Evolutionary conservation across 2,113 vertebrate genomes (phyloP).

Genomic region (Cricetomys ansorgei): DNA sequence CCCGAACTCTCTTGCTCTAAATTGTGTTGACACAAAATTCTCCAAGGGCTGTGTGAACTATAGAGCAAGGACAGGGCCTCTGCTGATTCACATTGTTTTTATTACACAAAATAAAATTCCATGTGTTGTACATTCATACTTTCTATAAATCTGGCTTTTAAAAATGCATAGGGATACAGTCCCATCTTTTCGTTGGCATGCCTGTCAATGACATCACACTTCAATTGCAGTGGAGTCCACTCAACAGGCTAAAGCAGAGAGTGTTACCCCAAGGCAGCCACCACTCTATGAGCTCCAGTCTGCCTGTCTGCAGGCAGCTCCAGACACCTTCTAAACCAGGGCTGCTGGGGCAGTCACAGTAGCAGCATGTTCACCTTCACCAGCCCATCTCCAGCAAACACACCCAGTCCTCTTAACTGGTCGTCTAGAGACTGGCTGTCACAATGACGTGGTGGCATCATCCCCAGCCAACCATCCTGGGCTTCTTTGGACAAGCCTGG

Average conservation of each 20-base stretch:
- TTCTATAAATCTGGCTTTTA: constrained; percentile 62
- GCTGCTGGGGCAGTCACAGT: constrained; percentile 40
- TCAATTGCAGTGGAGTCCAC: neutral
- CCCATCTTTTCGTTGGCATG: neutral
- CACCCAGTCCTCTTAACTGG: constrained; percentile 41
- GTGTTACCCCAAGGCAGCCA: neutral
- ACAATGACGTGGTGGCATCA: neutral
- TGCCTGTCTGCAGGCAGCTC: neutral
- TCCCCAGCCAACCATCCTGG: constrained; percentile 51
- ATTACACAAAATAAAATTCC: constrained; percentile 74
- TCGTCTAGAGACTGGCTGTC: constrained; percentile 53
- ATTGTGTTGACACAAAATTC: neutral
- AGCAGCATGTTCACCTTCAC: constrained; percentile 9
- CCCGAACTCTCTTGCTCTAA: neutral
- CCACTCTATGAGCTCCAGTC: neutral
- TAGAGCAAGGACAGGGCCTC: neutral
- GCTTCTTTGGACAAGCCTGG: constrained; percentile 60
- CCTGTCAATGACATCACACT: neutral
- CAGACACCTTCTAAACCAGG: neutral
- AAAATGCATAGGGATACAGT: neutral
- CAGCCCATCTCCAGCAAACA: constrained; percentile 38
- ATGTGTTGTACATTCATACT: constrained; percentile 34
- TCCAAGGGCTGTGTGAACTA: neutral
- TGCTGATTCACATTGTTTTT: constrained; percentile 49
- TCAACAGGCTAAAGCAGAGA: constrained; percentile 43